These are phyloP conservation scores for Syndactyla subalaris DNA, from an alignment of 2,797 vertebrate species.

Conservation along the genomic window DNA sequence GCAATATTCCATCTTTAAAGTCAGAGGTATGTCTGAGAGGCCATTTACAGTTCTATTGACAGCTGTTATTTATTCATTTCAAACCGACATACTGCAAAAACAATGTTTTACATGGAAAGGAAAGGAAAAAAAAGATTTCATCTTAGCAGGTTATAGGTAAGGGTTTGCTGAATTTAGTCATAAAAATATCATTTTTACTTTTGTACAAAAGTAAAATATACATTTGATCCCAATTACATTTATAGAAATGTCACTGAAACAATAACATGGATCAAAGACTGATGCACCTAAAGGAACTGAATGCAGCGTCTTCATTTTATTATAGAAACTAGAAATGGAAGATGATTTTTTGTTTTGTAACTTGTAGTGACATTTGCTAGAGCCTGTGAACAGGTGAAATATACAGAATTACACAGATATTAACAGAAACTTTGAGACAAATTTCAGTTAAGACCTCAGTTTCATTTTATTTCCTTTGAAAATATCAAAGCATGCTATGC, in stretches of 20 bases:
- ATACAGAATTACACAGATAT: slow-evolving; percentile 46
- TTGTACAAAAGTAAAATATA: slow-evolving; percentile 73
- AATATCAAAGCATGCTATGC: slow-evolving; percentile 68
- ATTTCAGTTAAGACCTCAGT: slow-evolving; percentile 63
- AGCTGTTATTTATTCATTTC: slow-evolving; percentile 45
- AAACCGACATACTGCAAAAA: slow-evolving; percentile 47
- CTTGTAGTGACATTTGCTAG: slow-evolving; percentile 9
- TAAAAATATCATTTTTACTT: slow-evolving; percentile 73
- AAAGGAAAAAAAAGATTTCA: slow-evolving; percentile 32
- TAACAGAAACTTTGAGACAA: slow-evolving; percentile 42
- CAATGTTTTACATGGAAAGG: slow-evolving; percentile 31
- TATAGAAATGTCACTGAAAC: slow-evolving; percentile 64
- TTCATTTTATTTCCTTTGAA: slow-evolving; percentile 64
- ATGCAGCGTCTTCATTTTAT: slow-evolving; percentile 25
- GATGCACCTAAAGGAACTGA: slow-evolving; percentile 56
- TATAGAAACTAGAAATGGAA: slow-evolving; percentile 44
- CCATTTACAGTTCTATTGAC: slow-evolving; percentile 44
- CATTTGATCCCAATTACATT: slow-evolving; percentile 70
- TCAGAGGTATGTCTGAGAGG: slow-evolving; percentile 70
- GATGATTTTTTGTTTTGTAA: neutral
- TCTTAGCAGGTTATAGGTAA: slow-evolving; percentile 7
- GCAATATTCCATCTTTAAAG: slow-evolving; percentile 41
- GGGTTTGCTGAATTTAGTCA: slow-evolving; percentile 50
- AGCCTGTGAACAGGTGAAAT: slow-evolving; percentile 39
- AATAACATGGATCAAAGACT: slow-evolving; percentile 55